Conservation (phyloP, 2,797 vertebrate species). For the Fistularia commersonii region DNA sequence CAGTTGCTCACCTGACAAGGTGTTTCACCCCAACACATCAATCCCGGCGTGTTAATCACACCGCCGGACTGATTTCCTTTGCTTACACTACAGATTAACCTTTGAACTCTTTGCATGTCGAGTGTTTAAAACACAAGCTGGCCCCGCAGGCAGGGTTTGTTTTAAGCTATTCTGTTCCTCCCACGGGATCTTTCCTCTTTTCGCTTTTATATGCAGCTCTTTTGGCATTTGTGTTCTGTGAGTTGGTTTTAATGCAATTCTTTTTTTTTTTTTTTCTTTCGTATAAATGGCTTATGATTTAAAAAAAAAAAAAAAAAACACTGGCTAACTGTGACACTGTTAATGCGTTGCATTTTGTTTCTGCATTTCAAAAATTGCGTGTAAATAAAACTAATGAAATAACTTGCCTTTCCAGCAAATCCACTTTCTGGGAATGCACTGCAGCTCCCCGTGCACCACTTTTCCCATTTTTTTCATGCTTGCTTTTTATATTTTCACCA, state of each 20-base stretch:
- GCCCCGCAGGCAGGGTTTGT: slow-evolving; percentile 90
- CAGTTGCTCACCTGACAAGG: slow-evolving; percentile 38
- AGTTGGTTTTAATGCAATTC: slow-evolving; percentile 52
- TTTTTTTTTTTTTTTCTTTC: slow-evolving; percentile 13
- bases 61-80: slow-evolving; percentile 26
- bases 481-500: not conserved
- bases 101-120: slow-evolving; percentile 61
- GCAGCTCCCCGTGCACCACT: not conserved
- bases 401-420: slow-evolving; percentile 15
- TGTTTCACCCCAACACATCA: slow-evolving; percentile 35
- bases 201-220: slow-evolving; percentile 66
- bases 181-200: slow-evolving; percentile 80
- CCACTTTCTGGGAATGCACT: not conserved
- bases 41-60: slow-evolving; percentile 26
- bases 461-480: not conserved
- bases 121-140: slow-evolving; percentile 65
- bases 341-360: slow-evolving; percentile 71
- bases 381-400: slow-evolving; percentile 76
- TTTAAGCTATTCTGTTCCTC: slow-evolving; percentile 60
- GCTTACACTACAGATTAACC: slow-evolving; percentile 54
- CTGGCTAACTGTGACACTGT: slow-evolving; percentile 78
- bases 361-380: slow-evolving; percentile 72
- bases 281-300: slow-evolving; percentile 67
- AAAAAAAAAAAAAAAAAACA: slow-evolving; percentile 58
- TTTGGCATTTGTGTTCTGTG: slow-evolving; percentile 58